Evolutionary conservation across 2,888 invertebrate genomes (phyloP), one percentile per base, ranked within the genome.

Genomic region (Synanthedon vespiformis): DNA sequence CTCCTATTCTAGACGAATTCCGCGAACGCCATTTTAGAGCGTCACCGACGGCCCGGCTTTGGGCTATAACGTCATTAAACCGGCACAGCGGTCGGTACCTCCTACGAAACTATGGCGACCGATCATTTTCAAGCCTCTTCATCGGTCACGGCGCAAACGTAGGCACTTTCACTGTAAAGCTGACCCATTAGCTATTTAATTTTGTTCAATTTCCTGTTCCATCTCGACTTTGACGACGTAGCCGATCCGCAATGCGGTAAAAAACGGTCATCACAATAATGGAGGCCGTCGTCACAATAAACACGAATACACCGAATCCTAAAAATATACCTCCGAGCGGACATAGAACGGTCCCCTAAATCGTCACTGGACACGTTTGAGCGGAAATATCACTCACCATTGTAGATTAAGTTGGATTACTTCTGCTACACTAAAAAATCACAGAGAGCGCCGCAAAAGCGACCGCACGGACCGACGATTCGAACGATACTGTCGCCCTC

Each of bases 401-500:
- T 72, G 85, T 86, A 81, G 88, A 88, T 88, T 88, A 88, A 87
- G 82, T 86, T 85, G 88, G 88, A 88, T 88, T 87, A 86, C 81
- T 87, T 80, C 85, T 84, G 84, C 87, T 88, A 88, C 88, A 88
- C 88, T 88, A 88, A 88, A 88, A 78, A 86, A 86, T 88, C 88
- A 86, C 87, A 86, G 86, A 81, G 82, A 80, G 81, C 80, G 87
- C 82, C 88, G 86, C 86, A 78, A 84, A 79, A 84, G 85, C 88
- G 85, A 85, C 85, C 84, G 67, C 83, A 81, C 87, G 74, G 77
- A 82, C 78, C 88, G 87, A 87, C 84, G 86, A 79, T 81, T 83
- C 73, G 80, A 83, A 80, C 87, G 87, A 87, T 84, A 88, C 89
- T 89, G 89, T 88, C 89, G 89, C 88, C 88, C 86, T 80, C 86